These are phyloP conservation scores for Plutella xylostella DNA, from an alignment of 2,888 invertebrate genomes.

Conservation along the genomic window DNA sequence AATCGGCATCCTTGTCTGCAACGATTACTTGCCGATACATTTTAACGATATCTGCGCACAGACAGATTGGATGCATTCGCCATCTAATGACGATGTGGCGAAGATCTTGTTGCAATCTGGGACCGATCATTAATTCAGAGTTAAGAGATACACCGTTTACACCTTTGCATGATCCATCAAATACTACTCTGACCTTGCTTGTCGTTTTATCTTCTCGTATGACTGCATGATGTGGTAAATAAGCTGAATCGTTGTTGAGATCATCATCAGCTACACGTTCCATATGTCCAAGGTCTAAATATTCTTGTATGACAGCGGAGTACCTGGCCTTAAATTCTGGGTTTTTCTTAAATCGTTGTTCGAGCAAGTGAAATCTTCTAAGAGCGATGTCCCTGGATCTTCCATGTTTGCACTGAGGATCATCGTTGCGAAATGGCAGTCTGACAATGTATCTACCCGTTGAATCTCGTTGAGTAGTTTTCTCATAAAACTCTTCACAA, in stretches of 20 bases:
- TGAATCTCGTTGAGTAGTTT: background rate
- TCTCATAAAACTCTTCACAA: background rate
- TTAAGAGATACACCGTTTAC: slow-evolving; percentile 18
- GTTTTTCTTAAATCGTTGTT: slow-evolving; percentile 6
- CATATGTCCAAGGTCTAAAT: slow-evolving; percentile 7
- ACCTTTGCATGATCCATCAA: slow-evolving; percentile 12
- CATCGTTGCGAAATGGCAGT: background rate
- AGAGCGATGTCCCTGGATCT: slow-evolving; percentile 4
- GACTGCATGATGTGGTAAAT: slow-evolving; percentile 17
- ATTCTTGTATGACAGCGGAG: slow-evolving; percentile 8
- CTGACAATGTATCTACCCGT: background rate
- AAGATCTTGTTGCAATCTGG: slow-evolving; percentile 21
- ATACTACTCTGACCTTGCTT: slow-evolving; percentile 17
- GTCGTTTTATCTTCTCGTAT: slow-evolving; percentile 11
- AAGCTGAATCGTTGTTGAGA: background rate
- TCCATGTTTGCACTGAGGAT: background rate
- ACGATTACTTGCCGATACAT: slow-evolving; percentile 25
- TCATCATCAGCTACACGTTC: background rate
- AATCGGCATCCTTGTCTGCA: slow-evolving; percentile 17
- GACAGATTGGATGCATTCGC: slow-evolving; percentile 19
- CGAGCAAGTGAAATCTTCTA: slow-evolving; percentile 5
- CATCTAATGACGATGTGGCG: slow-evolving; percentile 22
- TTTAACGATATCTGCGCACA: slow-evolving; percentile 21
- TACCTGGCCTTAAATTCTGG: slow-evolving; percentile 6
- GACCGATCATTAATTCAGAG: slow-evolving; percentile 20